phyloP scores from a whole-genome alignment of 2,113 vertebrate species.

The Seriola dumerili region DNA sequence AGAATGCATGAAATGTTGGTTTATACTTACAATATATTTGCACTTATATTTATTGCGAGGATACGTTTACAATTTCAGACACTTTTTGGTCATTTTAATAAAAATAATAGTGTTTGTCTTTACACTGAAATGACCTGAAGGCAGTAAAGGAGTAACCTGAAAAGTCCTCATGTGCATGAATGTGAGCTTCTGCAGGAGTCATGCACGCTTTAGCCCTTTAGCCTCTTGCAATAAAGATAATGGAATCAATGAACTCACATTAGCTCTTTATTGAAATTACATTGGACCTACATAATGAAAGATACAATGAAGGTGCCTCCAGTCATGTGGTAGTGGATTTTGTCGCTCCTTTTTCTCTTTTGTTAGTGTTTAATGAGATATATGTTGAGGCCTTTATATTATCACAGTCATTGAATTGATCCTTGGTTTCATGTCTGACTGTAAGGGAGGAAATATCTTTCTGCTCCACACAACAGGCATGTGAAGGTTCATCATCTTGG shows the following conservation, averaged over 20 bases:
- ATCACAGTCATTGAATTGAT: not conserved
- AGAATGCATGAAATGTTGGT: too few relatives aligned
- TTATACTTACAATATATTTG: too few relatives aligned
- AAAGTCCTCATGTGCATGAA: constrained; percentile 26
- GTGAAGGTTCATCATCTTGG: not conserved
- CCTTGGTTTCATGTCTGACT: not conserved
- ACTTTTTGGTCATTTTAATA: too few relatives aligned
- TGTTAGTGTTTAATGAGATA: not conserved
- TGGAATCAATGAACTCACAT: constrained; percentile 11
- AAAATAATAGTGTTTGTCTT: not conserved
- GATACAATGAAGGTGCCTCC: not conserved
- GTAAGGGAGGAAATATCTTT: not conserved
- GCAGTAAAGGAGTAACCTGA: constrained; percentile 3
- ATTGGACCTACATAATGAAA: constrained; percentile 13
- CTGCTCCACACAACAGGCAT: not conserved
- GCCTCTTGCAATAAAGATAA: constrained; percentile 34
- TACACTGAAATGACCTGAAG: not conserved
- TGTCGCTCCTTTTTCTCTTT: not conserved
- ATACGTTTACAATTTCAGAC: too few relatives aligned
- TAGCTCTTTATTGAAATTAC: not conserved
- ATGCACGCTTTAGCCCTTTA: not conserved
- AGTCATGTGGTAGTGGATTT: not conserved
- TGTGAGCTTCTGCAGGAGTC: not conserved
- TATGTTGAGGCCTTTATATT: not conserved
- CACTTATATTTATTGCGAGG: too few relatives aligned